Base-by-base conservation (phyloP, 2,888 invertebrate genomes). In the Apotomis capreana region DNA sequence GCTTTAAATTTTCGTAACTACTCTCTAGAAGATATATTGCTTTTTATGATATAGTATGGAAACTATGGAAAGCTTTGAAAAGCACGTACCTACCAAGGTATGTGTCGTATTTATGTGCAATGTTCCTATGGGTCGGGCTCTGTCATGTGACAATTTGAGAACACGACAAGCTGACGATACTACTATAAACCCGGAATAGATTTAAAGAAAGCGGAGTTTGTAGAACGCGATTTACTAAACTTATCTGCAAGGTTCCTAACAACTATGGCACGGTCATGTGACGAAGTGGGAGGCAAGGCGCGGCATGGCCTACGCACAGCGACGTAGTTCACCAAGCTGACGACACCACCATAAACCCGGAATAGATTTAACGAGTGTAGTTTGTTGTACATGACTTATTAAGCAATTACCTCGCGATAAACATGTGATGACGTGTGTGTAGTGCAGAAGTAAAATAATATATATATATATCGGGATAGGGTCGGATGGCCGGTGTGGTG, bases 271-370 rank as follows among this genome's bases (percentile, higher is more conserved):
- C 74, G 79, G 81, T 87, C 88, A 89, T 87, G 88, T 89, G 89
- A 89, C 88, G 85, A 85, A 75, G 87, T 87, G 87, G 87, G 88
- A 79, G 86, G 81, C 80, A 74, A 69, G 75, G 74, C 74, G 74
- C 75, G 55, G 40, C 46, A 57, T 57, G 9, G 54, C 52, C 52
- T 37, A 63, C 52, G 63, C 63, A 13, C 64, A 8, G n/a, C 44
- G 65, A 65, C 65, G 65, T 65, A 15, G 10, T 8, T 44, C 64
- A 65, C 46, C 36, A 57, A 26, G 26, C 6, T 55, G 44, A 57
- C 64, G 64, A 15, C 9, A 49, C 51, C 9, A 37, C 36, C 12
- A 40, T 12, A 37, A 12, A 5, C 26, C 58, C 6, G 51, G 51
- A 68, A 51, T 59, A 68, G 51, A 68, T 68, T 68, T 68, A 59